Evolutionary conservation across 2,113 vertebrate species (phyloP), one percentile per base, ranked within the genome.

Genomic region (Stomatorhinus ivindoensis): DNA sequence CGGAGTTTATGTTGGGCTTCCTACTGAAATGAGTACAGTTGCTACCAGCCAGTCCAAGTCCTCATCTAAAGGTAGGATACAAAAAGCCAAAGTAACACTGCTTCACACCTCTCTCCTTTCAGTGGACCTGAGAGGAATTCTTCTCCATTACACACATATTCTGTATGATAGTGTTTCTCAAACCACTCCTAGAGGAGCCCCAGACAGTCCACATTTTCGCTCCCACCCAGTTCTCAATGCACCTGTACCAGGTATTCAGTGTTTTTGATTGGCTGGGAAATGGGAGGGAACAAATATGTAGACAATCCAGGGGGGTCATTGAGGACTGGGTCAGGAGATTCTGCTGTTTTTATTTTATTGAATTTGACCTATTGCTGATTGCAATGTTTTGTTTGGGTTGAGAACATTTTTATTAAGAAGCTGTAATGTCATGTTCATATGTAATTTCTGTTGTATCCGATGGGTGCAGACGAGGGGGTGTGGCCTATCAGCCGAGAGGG

Each of bases 1-100:
- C 0, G 98, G 98, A 0, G 98, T 99, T 0, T 99, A 99, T 3
- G 97, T 99, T 53, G 98, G 98, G 31, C 93, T 99, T 46, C 98
- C 98, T 0, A 91, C 97, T 0, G 97, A 98, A 0, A 92, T 97
- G 5, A 94, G 95, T 87, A 91, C 91, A 44, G 95, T 97, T 90
- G 96, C 96, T 87, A 92, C 96, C 80, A 97, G 91, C 90, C 97
- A 98, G 93, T 96, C 97, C 0, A 98, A 97, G 93, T 93, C 96
- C 69, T 94, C 96, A 83, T 91, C 61, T 0, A 98, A 98, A 97
- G 98, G 98, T 98, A 96, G 90, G 89, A 0, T 2, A 80, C 39
- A 44, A 83, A 10, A 46, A 80, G 11, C 8, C 21, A 5, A 35
- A 80, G 6, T 31, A 27, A n/a, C 53, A 44, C 21, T 19, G 50